A percentile compares a stretch with the other conserved stretches of the same genome.
These are phyloP conservation scores for Leptarthrus brevirostris DNA, from an alignment of 2,888 invertebrate genomes.

Conservation along the genomic window DNA sequence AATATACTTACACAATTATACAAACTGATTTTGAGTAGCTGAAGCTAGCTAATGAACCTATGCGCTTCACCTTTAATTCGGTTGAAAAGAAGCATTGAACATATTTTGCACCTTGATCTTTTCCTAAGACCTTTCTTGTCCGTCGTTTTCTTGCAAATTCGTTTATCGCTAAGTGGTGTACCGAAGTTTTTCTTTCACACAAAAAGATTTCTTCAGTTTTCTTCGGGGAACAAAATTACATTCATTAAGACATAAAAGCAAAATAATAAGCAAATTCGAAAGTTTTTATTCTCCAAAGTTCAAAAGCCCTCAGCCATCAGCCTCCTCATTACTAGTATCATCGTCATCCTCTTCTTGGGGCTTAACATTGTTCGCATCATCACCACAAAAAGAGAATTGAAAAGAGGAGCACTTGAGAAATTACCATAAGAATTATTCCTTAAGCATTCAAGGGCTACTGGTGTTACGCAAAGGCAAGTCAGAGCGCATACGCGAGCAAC, in stretches of 20 bases:
- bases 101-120: too few relatives aligned
- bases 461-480: conserved; percentile 14
- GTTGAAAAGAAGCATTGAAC: too few relatives aligned
- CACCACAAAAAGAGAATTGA: neutral
- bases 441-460: conserved; percentile 18
- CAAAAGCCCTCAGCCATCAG: conserved; percentile 27
- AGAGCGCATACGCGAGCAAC: neutral
- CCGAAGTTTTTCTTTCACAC: neutral
- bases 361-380: neutral
- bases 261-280: neutral
- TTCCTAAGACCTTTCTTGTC: neutral
- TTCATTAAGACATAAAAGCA: conserved; percentile 23
- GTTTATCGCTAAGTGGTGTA: neutral
- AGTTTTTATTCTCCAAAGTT: conserved; percentile 14
- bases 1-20: too few relatives aligned
- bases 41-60: too few relatives aligned
- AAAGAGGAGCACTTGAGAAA: conserved; percentile 26
- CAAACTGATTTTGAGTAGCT: too few relatives aligned
- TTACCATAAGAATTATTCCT: conserved; percentile 37
- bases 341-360: conserved; percentile 1
- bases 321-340: conserved; percentile 17
- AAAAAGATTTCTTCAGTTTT: neutral
- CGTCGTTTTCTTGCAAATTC: neutral
- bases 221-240: conserved; percentile 15
- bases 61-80: too few relatives aligned